Base-by-base conservation (phyloP, 1,140 invertebrate species). In the Phortica variegata region DNA sequence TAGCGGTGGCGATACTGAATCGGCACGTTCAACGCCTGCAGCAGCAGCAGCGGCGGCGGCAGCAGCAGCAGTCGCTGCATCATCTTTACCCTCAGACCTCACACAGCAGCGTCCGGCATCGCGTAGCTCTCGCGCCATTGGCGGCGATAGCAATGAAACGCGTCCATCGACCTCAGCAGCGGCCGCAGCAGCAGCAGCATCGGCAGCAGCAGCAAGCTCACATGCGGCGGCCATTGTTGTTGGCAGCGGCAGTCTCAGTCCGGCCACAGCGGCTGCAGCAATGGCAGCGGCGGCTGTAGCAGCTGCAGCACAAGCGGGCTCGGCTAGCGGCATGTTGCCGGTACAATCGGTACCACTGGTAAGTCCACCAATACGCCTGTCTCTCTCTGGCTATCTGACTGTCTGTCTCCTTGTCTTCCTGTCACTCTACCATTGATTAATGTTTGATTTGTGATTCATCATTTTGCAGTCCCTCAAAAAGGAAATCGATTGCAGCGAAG, bases 261-360 rank as follows among this genome's bases (percentile, higher is more conserved):
- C 60, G 33, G 44, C 44, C 13, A n/a, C n/a, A n/a, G n/a, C 43
- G 41, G 40, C 40, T 7, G 43, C 41, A 31, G 43, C 48, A n/a
- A 32, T 37, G 18, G 52, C 34, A 15, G 23, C 37, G 13, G 17
- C 10, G 3, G 26, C 13, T 9, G 44, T 10, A 26, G 31, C 34
- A 26, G 49, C 38, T 21, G 39, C 40, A 29, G 39, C 19, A 88
- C 63, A 84, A 87, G 15, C 78, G 89, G 39, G 85, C 85, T 50
- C 88, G 84, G 53, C 87, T 86, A 20, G 90, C 87, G 87, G 87
- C 43, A 78, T 91, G 58, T 85, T 87, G 34, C 89, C 89, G 33
- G 87, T 90, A 61, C 89, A 92, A 78, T 87, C 90, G 83, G 88
- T 88, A 74, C 89, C 89, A 75, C 82, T 92, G 79, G 89, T 92